phyloP scores from a whole-genome alignment of 1,140 invertebrate genomes.

The Colletes gigas region DNA sequence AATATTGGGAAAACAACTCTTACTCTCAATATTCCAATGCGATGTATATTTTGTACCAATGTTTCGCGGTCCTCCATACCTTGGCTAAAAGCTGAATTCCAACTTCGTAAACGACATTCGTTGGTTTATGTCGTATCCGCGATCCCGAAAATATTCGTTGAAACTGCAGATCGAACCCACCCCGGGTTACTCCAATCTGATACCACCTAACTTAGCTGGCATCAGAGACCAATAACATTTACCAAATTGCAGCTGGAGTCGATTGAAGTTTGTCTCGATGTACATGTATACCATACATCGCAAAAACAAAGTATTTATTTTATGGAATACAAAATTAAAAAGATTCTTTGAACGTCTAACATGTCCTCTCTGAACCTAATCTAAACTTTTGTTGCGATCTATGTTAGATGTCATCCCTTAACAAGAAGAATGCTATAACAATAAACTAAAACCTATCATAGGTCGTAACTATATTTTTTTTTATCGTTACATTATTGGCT shows the following conservation, averaged over 20 bases:
- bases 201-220: constrained; percentile 55
- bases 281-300: neutral
- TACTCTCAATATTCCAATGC: neutral
- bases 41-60: constrained; percentile 30
- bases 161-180: constrained; percentile 44
- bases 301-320: neutral
- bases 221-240: constrained; percentile 62
- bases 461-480: too few relatives aligned
- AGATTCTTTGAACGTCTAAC: too few relatives aligned
- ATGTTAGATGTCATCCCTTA: too few relatives aligned
- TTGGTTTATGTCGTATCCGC: constrained; percentile 40
- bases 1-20: neutral
- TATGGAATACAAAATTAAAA: too few relatives aligned
- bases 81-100: constrained; percentile 6
- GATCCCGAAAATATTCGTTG: constrained; percentile 52
- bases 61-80: neutral
- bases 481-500: too few relatives aligned
- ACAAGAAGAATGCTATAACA: too few relatives aligned
- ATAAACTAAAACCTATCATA: too few relatives aligned
- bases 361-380: too few relatives aligned
- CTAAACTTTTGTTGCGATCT: too few relatives aligned
- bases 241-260: constrained; percentile 43
- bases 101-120: constrained; percentile 36
- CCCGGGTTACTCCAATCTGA: constrained; percentile 55
- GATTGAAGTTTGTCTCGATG: constrained; percentile 37